Percentiles rank a stretch among this genome's conserved stretches.
These are phyloP conservation scores for Nasua narica DNA, from an alignment of 2,797 vertebrate species.

Conservation along the genomic window DNA sequence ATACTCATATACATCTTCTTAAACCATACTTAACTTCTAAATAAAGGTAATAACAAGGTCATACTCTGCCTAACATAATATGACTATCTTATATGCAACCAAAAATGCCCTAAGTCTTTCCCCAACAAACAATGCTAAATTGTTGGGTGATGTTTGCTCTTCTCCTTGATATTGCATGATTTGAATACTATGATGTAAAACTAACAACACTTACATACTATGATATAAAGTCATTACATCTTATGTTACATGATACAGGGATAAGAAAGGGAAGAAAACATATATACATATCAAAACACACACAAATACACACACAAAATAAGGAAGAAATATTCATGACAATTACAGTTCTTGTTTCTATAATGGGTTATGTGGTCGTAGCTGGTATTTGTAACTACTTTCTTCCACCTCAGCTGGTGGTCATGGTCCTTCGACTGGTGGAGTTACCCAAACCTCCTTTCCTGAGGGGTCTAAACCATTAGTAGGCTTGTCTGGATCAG, in stretches of 20 bases:
- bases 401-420: background rate
- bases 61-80: background rate
- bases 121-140: background rate
- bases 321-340: background rate
- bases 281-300: background rate
- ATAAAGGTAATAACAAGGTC: background rate
- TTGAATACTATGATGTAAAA: background rate
- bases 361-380: background rate
- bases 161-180: background rate
- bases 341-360: background rate
- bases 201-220: background rate
- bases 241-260: background rate
- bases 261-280: background rate
- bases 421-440: background rate
- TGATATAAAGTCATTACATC: background rate
- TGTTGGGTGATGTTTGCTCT: background rate
- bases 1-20: background rate
- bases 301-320: background rate
- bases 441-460: background rate
- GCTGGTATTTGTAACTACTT: background rate
- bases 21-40: background rate
- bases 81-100: background rate
- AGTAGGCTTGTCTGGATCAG: background rate
- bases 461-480: background rate
- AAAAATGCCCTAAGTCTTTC: background rate